Base-by-base conservation (phyloP, 2,797 vertebrate genomes). In the Tamandua tetradactyla region DNA sequence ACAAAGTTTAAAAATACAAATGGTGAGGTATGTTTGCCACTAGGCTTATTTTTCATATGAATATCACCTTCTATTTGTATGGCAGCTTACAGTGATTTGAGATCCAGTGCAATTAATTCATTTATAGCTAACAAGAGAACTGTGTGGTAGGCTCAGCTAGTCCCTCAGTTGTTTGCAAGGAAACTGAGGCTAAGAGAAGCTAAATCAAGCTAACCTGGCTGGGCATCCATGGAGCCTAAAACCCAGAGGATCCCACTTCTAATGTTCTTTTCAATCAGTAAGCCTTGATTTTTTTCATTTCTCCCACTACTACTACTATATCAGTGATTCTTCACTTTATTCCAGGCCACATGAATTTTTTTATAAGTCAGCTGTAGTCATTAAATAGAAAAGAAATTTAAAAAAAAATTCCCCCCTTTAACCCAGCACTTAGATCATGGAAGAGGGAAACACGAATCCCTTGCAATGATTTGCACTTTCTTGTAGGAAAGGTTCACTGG, bases 1-100 rank as follows among this genome's bases (percentile, higher is more conserved):
- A 81, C 32, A 83, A 94, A 91, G 64, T 61, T 89, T n/a, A 79
- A 66, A 69, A 40, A 44, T 52, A 71, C 7, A 84, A 68, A 44
- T 52, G 42, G 42, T 69, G 52, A 44, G 22, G 18, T 62, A 55
- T 78, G 66, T 76, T 71, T 64, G 62, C 88, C 42, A n/a, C 49
- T 62, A 17, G 14, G 2, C 27, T 68, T 35, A 64, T 68, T 86
- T 78, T 90, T 35, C 12, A 35, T 59, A 52, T 62, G 47, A 88
- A 72, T n/a, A 44, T 12, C 30, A 15, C 32, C 12, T 75, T 72
- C 76, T 75, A 9, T 37, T 69, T 27, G 8, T 25, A 8, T 15
- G 69, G 42, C 74, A 10, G 42, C 42, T 57, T 37, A 30, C 69
- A 49, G 68, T 23, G 47, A 83, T 23, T 27, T 35, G 47, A 44